Base-by-base conservation (phyloP, 2,113 vertebrate species). In the Tetraodon nigroviridis region DNA sequence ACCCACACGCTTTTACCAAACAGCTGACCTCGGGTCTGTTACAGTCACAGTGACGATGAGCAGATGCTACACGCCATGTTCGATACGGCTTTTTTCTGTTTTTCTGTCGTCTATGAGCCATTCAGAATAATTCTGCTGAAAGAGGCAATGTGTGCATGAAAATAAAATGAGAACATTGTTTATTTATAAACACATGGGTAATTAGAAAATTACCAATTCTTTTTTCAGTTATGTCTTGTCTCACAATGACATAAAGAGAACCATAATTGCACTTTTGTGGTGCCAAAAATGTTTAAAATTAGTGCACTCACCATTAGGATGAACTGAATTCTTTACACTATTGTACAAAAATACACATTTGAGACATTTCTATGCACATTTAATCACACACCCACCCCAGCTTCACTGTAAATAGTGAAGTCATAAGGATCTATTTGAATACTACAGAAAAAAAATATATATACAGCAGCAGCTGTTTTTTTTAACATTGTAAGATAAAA, bases 1-100 rank as follows among this genome's bases (percentile, higher is more conserved):
- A 45, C 91, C 61, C 93, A 94, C 86, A 70, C 63, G 2, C 61
- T 81, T 5, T 64, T 61, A 16, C 37, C 56, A 10, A 55, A 66
- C 7, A 80, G 61, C 51, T 84, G 80, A 90, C 32, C 48, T 29
- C 55, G 76, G 55, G 58, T 24, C 62, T 53, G 41, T 7, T 22
- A 7, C 32, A 21, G 14, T 21, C 0, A 15, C 27, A 22, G 12
- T 19, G 16, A 16, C 64, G n/a, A n/a, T n/a, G n/a, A 45, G 18
- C 20, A 49, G 12, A 42, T 37, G 42, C 11, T 32, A 14, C 10
- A 6, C 29, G 32, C 16, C 48, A 5, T 32, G 3, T 58, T 22
- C 55, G 16, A 40, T 7, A 4, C 19, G 5, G 0, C 17, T 49
- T 11, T 20, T 13, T 51, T 46, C 40, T 41, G 1, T 55, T 55